phyloP scores from a whole-genome alignment of 2,797 vertebrate genomes.

The Podarcis lilfordi region DNA sequence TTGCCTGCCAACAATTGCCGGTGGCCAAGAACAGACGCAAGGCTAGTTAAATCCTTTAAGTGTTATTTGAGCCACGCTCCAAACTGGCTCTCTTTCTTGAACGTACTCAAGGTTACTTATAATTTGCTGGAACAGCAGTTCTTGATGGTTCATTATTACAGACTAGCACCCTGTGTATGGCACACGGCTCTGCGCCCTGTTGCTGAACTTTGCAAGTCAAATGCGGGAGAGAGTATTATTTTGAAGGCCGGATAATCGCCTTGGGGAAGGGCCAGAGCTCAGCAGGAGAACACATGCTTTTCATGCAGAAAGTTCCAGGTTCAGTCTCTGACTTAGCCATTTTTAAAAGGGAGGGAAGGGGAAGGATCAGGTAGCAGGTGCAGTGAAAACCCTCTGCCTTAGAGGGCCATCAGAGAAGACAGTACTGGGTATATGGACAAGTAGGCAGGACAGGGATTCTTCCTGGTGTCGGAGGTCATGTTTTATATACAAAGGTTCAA shows the following conservation, averaged over 20 bases:
- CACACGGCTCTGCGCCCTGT: background rate
- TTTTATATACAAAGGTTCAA: background rate
- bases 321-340: background rate
- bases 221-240: background rate
- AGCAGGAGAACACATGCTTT: background rate
- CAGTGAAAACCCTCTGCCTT: background rate
- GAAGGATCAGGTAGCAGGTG: background rate
- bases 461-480: background rate
- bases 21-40: constrained; percentile 21
- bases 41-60: background rate
- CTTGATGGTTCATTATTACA: background rate
- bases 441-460: background rate
- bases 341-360: background rate
- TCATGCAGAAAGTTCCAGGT: background rate
- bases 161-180: background rate
- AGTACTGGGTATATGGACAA: background rate
- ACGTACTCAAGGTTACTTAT: background rate
- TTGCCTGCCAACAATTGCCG: constrained; percentile 25
- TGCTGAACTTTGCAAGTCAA: background rate
- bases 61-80: background rate
- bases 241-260: background rate
- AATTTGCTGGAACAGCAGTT: background rate
- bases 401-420: background rate
- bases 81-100: background rate
- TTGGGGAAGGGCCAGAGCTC: background rate